Conservation (phyloP, 2,113 vertebrate species). For the Verasper variegatus region DNA sequence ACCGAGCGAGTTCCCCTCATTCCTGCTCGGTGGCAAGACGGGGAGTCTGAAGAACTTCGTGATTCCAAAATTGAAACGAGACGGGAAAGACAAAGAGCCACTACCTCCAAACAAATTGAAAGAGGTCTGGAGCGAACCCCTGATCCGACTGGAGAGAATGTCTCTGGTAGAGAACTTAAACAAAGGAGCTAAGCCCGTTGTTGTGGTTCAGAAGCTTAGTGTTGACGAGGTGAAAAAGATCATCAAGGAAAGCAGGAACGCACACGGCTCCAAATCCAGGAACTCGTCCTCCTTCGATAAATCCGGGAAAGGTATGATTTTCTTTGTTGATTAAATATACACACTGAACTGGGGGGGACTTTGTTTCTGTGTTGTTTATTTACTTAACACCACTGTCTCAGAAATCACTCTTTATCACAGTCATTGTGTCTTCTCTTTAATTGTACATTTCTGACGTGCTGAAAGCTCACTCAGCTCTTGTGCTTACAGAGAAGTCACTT, state of each 20-base stretch:
- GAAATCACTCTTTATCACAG: not conserved
- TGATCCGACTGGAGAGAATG: slow-evolving; percentile 89
- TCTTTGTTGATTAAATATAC: slow-evolving; percentile 11
- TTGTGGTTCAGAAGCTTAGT: slow-evolving; percentile 91
- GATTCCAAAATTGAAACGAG: slow-evolving; percentile 96
- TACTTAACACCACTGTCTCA: not conserved
- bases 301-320: slow-evolving; percentile 89
- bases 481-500: slow-evolving; percentile 90
- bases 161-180: slow-evolving; percentile 90
- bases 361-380: not conserved
- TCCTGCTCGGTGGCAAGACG: slow-evolving; percentile 90
- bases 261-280: slow-evolving; percentile 85
- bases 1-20: slow-evolving; percentile 88
- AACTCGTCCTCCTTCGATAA: slow-evolving; percentile 84
- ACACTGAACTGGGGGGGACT: not conserved
- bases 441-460: slow-evolving; percentile 78
- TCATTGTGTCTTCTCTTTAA: slow-evolving; percentile 3
- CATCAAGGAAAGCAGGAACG: slow-evolving; percentile 89
- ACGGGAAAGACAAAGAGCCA: slow-evolving; percentile 89
- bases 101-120: slow-evolving; percentile 70
- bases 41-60: slow-evolving; percentile 95
- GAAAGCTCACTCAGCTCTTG: slow-evolving; percentile 84
- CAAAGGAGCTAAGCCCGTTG: slow-evolving; percentile 92
- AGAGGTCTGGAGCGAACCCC: slow-evolving; percentile 77
- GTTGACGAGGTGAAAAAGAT: slow-evolving; percentile 93